Evolutionary conservation across 2,797 vertebrate species (phyloP), one percentile per base, ranked within the genome.

Genomic region (Coilia nasus): DNA sequence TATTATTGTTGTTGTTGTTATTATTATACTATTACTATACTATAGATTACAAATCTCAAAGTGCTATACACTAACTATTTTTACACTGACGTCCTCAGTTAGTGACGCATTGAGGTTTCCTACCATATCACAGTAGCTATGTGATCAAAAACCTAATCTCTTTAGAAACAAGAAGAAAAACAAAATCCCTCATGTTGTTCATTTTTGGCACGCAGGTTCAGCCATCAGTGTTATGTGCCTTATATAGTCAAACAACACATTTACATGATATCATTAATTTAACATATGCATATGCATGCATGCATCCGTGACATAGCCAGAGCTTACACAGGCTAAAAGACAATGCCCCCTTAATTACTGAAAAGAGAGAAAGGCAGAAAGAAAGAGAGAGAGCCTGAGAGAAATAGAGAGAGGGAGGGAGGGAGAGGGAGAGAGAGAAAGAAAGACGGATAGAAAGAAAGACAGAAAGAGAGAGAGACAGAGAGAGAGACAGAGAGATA

Each of bases 221-320:
- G 60, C 60, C 60, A 64, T 25, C n/a, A 23, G n/a, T 11, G 23
- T 78, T 44, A 78, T 21, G 5, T 17, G 25, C 57, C 80, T 44
- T 31, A 84, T 88, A 83, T 0, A 78, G 85, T 87, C 88, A 81
- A 83, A 85, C 85, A 28, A 67, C 25, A 57, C 44, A 71, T 84
- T 84, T 83, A 21, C 80, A 14, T 67, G 75, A 91, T 87, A 93
- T 78, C 71, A 78, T 78, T 78, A 78, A 78, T 78, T 17, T 44
- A 44, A 78, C 21, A 78, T 78, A 78, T 78, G 71, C 71, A 78
- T 19, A 17, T 44, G 35, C 71, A 9, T 78, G 44, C 44, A 44
- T 78, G 71, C 71, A 78, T 78, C 31, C 19, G 17, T 17, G 41
- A 35, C 21, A 31, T 41, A 14, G 35, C 35, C 41, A 44, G 19